Evolutionary conservation across 2,797 vertebrate species (phyloP).

Genomic region (Scyliorhinus canicula): DNA sequence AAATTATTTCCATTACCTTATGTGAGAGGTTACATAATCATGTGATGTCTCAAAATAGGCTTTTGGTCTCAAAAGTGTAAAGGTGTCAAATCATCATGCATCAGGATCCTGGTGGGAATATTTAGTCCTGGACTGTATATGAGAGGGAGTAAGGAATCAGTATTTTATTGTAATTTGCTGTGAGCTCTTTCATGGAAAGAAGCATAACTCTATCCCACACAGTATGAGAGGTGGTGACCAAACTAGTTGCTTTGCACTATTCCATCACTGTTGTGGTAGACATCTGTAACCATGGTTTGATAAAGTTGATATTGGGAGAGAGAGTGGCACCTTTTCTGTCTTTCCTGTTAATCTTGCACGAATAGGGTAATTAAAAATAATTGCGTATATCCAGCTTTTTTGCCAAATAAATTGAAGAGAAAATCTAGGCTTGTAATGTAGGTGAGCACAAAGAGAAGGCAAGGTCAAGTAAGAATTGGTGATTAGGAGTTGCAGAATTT

Average conservation of each 20-base stretch:
- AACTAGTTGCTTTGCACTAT: not conserved
- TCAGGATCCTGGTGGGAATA: not conserved
- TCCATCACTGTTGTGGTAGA: not conserved
- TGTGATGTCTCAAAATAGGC: not conserved
- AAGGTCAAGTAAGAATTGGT: not conserved
- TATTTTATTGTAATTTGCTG: not conserved
- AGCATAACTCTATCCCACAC: not conserved
- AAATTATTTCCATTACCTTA: not conserved
- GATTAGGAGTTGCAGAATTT: not conserved
- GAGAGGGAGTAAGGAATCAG: not conserved
- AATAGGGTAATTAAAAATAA: not conserved
- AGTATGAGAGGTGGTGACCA: not conserved
- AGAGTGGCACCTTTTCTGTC: not conserved
- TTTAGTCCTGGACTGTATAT: not conserved
- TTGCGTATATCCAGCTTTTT: not conserved
- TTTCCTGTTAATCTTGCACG: not conserved
- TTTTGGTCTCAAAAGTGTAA: not conserved
- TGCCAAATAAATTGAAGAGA: not conserved
- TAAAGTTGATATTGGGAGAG: not conserved
- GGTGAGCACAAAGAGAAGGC: not conserved
- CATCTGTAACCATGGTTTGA: not conserved
- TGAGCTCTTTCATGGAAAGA: not conserved
- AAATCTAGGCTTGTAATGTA: not conserved
- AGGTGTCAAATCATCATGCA: not conserved
- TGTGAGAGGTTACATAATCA: not conserved